Conservation (phyloP, 92 coral and sea anemone genomes). For the Zoanthus solanderi region DNA sequence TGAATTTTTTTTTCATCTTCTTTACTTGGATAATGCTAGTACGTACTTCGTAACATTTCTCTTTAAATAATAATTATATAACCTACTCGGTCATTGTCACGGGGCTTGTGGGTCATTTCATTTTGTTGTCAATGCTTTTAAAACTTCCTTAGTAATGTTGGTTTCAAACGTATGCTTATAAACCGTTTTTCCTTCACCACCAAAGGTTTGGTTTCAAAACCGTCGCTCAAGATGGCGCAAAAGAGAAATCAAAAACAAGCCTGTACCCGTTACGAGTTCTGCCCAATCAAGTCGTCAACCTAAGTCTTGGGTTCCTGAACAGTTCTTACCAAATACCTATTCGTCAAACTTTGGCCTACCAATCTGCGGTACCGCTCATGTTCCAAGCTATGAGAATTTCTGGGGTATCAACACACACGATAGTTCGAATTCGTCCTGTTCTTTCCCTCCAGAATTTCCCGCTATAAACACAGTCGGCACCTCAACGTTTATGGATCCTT, state of each 20-base stretch:
- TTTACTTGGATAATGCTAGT: too few relatives aligned
- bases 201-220: constrained; percentile 89
- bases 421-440: not conserved
- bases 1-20: not conserved
- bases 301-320: not conserved
- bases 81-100: too few relatives aligned
- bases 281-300: not conserved
- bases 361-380: not conserved
- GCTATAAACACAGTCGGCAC: constrained; percentile 6
- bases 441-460: not conserved
- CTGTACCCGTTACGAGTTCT: constrained; percentile 50
- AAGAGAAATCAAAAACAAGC: constrained; percentile 80
- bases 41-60: too few relatives aligned
- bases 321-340: not conserved
- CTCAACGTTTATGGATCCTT: constrained; percentile 3
- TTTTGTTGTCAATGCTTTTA: too few relatives aligned
- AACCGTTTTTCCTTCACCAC: not conserved
- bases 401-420: not conserved
- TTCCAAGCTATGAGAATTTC: not conserved
- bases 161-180: not conserved
- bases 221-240: constrained; percentile 90
- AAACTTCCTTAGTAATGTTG: too few relatives aligned
- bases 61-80: too few relatives aligned
- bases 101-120: too few relatives aligned
- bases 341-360: not conserved